Evolutionary conservation across 2,888 invertebrate genomes (phyloP), one percentile per base, ranked within the genome.

Genomic region (Tiliacea aurago): DNA sequence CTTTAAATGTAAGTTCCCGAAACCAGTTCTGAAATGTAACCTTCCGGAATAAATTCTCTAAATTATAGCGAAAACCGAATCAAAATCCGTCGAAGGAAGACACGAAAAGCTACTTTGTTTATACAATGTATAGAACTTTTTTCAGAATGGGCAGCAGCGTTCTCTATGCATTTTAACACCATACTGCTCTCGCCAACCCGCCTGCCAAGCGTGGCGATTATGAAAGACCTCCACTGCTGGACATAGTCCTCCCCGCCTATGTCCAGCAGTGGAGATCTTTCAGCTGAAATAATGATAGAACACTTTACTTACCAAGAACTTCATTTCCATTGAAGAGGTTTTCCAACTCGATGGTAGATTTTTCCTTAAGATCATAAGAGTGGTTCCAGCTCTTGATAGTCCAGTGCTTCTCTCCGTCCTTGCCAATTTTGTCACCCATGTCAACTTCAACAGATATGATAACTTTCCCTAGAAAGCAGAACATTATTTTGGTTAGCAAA

Each of bases 291-390:
- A 3, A 28, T 28, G 28, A 28, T 28, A 28, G 28, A 28, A 28
- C 28, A 2, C 3, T 37, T 49, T 45, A 78, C 88, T 76, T 84
- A 94, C 94, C 91, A 55, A 94, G 84, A 66, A 88, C 59, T 86
- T 92, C 89, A 64, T 94, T 94, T 77, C 92, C 93, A 41, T 88
- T 83, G 76, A 94, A 94, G 0, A 95, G 85, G 74, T 94, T 94
- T 37, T 91, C 91, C 10, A 95, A 86, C 18, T 90, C 83, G 11
- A 95, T 61, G 9, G 80, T 84, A 28, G 93, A 84, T 59, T 90
- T 91, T 0, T 92, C 93, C 64, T 91, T 90, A 3, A 94, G 85
- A 13, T 90, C 88, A 65, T 89, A 94, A 0, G 61, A 58, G 78
- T 92, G 91, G 2, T 84, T 86, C 82, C 87, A 92, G 47, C 65